Evolutionary conservation across 2,888 invertebrate genomes (phyloP).

Genomic region (Steromphala cineraria): DNA sequence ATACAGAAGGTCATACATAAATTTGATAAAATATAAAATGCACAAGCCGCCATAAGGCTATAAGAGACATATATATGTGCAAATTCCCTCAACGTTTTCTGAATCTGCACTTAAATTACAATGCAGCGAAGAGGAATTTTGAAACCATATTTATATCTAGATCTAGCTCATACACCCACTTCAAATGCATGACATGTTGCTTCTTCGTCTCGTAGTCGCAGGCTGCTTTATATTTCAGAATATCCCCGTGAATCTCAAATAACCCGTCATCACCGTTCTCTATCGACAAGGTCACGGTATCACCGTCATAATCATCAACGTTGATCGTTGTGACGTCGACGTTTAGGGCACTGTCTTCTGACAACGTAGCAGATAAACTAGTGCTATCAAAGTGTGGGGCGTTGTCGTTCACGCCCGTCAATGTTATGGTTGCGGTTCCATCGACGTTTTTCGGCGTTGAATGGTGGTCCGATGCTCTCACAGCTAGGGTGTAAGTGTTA

Average conservation of each 20-base stretch:
- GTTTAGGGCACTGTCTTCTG: not conserved
- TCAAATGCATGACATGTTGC: not conserved
- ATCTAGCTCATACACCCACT: not conserved
- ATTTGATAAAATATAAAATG: no score
- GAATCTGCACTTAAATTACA: no score
- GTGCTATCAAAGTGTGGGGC: not conserved
- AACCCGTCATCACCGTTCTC: not conserved
- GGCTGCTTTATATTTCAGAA: not conserved
- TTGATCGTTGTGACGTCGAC: not conserved
- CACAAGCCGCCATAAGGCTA: no score
- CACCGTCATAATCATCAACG: not conserved
- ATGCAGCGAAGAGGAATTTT: no score
- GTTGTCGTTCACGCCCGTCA: not conserved
- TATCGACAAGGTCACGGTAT: not conserved
- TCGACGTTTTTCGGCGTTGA: not conserved
- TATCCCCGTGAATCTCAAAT: not conserved
- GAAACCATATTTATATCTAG: no score
- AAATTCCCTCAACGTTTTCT: no score
- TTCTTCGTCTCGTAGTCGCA: not conserved
- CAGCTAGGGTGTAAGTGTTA: not conserved
- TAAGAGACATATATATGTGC: no score
- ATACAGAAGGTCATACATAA: no score
- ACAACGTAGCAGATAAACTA: not conserved
- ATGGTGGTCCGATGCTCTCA: not conserved
- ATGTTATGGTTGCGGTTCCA: not conserved